Evolutionary conservation across 92 coral and sea anemone species (phyloP).

Genomic region (Bergia sp.): DNA sequence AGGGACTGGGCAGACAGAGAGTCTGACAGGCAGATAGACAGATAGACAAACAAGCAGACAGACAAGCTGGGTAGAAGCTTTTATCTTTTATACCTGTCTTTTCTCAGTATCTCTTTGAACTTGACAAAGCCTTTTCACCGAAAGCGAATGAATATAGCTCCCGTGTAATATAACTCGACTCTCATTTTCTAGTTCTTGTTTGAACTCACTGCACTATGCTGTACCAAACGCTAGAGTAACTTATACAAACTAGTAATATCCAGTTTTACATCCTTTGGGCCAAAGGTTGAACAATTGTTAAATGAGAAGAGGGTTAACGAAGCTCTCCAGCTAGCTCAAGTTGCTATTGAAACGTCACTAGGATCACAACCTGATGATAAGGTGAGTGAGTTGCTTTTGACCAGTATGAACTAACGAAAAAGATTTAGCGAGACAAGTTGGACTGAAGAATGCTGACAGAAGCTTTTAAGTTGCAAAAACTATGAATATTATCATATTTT

Average conservation of each 20-base stretch:
- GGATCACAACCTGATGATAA: conserved; percentile 76
- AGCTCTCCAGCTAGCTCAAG: conserved; percentile 94
- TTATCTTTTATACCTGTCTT: not conserved
- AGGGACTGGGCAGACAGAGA: not conserved
- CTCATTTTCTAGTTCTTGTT: not conserved
- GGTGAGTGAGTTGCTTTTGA: conserved; percentile 43
- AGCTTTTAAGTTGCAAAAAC: no score
- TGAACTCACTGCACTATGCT: not conserved
- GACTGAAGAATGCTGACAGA: no score
- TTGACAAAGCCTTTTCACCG: not conserved
- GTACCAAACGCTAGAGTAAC: not conserved
- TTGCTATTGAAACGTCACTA: conserved; percentile 91
- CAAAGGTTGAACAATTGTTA: conserved; percentile 84
- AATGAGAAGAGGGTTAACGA: conserved; percentile 86
- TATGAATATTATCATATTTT: no score
- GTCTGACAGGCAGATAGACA: not conserved
- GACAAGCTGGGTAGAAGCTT: not conserved
- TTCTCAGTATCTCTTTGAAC: not conserved
- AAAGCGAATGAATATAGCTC: not conserved
- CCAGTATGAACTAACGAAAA: not conserved
- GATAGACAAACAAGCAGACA: not conserved
- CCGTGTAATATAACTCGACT: not conserved
- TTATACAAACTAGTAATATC: no score
- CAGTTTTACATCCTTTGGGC: not conserved
- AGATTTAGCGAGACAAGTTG: not conserved